Percentiles rank a stretch among this genome's conserved stretches.
These are phyloP conservation scores for Hemicordylus capensis DNA, from an alignment of 2,113 vertebrate genomes.

Conservation along the genomic window DNA sequence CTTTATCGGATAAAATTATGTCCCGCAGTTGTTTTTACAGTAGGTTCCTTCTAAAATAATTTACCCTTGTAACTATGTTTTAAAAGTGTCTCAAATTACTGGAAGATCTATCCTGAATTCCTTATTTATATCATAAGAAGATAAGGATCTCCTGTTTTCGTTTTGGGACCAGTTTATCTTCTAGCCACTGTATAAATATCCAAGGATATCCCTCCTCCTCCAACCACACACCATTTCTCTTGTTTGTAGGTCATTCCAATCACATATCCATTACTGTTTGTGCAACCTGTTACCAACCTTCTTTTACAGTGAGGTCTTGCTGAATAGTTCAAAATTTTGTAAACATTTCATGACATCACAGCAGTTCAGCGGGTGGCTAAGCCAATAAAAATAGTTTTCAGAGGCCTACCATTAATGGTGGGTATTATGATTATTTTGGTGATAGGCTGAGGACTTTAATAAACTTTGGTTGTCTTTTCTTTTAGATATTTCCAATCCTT, in stretches of 20 bases:
- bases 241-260: neutral
- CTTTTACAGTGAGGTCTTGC: neutral
- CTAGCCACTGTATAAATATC: no score
- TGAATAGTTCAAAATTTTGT: neutral
- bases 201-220: no score
- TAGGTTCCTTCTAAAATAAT: no score
- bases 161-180: no score
- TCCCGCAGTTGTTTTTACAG: no score
- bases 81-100: no score
- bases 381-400: neutral
- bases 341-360: neutral
- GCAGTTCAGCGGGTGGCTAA: neutral
- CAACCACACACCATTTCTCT: neutral
- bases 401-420: neutral
- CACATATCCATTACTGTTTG: neutral
- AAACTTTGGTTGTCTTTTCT: conserved; percentile 31
- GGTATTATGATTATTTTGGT: neutral
- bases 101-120: no score
- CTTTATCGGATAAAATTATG: no score
- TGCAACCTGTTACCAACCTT: neutral
- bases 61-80: no score
- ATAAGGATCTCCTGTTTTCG: no score
- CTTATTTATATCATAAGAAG: no score
- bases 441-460: neutral
- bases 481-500: conserved; percentile 93